Evolutionary conservation across 2,113 vertebrate species (phyloP).

Genomic region (Perognathus longimembris): DNA sequence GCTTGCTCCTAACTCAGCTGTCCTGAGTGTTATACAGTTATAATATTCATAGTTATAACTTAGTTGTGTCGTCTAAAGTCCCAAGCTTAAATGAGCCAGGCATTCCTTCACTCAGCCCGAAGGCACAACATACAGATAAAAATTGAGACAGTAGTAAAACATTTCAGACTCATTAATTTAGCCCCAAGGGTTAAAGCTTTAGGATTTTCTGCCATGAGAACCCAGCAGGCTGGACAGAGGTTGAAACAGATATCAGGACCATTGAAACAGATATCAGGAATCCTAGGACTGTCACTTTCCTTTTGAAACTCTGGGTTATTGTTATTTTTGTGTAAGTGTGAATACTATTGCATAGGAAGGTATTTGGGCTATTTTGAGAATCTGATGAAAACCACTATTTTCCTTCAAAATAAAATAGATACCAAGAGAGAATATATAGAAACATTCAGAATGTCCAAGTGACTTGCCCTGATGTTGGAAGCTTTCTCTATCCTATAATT

Average conservation of each 20-base stretch:
- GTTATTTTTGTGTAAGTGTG: background rate
- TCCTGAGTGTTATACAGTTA: too few relatives aligned
- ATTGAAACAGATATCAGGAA: background rate
- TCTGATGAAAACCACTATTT: background rate
- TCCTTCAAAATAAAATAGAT: conserved; percentile 41
- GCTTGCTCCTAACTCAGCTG: background rate
- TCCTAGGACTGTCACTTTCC: background rate
- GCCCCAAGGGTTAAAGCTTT: background rate
- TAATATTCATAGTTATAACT: background rate
- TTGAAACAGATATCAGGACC: background rate
- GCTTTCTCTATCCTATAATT: background rate
- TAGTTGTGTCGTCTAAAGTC: background rate
- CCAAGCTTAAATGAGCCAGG: background rate
- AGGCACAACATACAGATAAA: background rate
- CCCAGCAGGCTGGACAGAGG: background rate
- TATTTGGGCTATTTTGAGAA: conserved; percentile 2
- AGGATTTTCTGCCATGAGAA: background rate
- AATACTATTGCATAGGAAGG: background rate
- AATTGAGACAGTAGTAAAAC: background rate
- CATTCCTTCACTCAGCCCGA: background rate
- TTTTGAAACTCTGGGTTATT: conserved; percentile 7
- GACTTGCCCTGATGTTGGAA: background rate
- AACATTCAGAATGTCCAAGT: conserved; percentile 28
- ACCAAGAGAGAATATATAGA: conserved; percentile 26
- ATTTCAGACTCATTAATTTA: conserved; percentile 8